phyloP scores from a whole-genome alignment of 2,113 vertebrate genomes.

The Sceloporus undulatus region DNA sequence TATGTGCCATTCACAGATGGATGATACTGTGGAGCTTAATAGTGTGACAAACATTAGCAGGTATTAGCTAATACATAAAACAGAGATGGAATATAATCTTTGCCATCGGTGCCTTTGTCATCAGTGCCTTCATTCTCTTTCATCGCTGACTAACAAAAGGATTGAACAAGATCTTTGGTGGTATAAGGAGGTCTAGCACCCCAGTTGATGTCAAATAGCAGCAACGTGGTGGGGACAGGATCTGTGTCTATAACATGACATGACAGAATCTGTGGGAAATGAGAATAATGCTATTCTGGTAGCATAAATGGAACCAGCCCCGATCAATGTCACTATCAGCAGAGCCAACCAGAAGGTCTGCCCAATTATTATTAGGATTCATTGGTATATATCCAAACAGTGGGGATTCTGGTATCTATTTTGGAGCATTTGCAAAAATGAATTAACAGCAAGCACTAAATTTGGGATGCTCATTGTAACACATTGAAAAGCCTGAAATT shows the following conservation, averaged over 20 bases:
- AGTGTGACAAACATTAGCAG: not conserved
- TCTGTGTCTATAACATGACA: too few relatives aligned
- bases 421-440: not conserved
- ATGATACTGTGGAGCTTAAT: not conserved
- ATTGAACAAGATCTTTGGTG: not conserved
- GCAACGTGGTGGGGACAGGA: not conserved
- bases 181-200: not conserved
- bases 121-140: not conserved
- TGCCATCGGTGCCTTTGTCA: not conserved
- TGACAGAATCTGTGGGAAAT: too few relatives aligned
- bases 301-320: too few relatives aligned
- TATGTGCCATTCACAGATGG: not conserved
- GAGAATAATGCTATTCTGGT: too few relatives aligned
- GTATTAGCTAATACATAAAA: not conserved
- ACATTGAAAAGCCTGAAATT: not conserved
- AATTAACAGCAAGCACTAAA: not conserved
- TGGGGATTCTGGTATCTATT: not conserved
- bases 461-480: not conserved
- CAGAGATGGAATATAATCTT: not conserved
- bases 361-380: not conserved
- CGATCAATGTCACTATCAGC: too few relatives aligned
- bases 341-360: not conserved
- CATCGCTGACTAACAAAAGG: not conserved
- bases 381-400: not conserved
- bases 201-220: not conserved